Percentiles rank a stretch among this genome's conserved stretches.
Evolutionary conservation across 2,888 invertebrate species (phyloP).

Genomic region (Trachelus iudaicus): DNA sequence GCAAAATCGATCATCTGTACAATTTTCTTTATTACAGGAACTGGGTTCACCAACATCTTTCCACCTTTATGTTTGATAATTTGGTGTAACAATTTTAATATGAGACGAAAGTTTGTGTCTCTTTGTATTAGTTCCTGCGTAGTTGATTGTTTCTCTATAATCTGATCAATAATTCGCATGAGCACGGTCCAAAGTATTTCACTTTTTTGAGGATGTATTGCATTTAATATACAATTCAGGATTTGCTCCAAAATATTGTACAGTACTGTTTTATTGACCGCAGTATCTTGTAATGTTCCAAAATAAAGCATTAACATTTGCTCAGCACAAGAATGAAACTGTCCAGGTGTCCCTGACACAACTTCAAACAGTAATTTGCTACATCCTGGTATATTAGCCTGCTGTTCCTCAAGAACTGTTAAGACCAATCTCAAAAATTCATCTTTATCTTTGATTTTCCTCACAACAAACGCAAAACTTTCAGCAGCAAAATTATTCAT

Average conservation of each 20-base stretch:
- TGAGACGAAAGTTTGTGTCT: conserved; percentile 35
- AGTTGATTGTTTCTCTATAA: conserved; percentile 60
- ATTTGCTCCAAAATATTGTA: conserved; percentile 76
- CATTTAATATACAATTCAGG: conserved; percentile 72
- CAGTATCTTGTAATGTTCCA: conserved; percentile 69
- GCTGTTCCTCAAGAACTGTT: conserved; percentile 73
- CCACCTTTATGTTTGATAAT: conserved; percentile 75
- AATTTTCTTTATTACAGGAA: conserved; percentile 71
- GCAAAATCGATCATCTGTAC: conserved; percentile 41
- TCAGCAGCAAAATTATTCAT: conserved; percentile 95
- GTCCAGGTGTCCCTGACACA: conserved; percentile 82
- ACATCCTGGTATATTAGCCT: conserved; percentile 81
- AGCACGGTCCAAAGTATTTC: conserved; percentile 75
- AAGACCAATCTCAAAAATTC: conserved; percentile 79
- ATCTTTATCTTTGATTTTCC: conserved; percentile 85
- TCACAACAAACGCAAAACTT: conserved; percentile 93
- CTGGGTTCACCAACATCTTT: conserved; percentile 72
- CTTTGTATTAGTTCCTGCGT: conserved; percentile 37
- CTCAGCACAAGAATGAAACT: conserved; percentile 87
- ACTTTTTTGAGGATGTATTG: conserved; percentile 74
- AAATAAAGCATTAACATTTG: conserved; percentile 77
- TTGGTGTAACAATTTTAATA: conserved; percentile 72
- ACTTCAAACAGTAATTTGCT: conserved; percentile 91
- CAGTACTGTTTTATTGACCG: conserved; percentile 66
- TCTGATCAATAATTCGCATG: conserved; percentile 60